Conservation (phyloP, 2,797 vertebrate species). For the Sandelia bainsii region DNA sequence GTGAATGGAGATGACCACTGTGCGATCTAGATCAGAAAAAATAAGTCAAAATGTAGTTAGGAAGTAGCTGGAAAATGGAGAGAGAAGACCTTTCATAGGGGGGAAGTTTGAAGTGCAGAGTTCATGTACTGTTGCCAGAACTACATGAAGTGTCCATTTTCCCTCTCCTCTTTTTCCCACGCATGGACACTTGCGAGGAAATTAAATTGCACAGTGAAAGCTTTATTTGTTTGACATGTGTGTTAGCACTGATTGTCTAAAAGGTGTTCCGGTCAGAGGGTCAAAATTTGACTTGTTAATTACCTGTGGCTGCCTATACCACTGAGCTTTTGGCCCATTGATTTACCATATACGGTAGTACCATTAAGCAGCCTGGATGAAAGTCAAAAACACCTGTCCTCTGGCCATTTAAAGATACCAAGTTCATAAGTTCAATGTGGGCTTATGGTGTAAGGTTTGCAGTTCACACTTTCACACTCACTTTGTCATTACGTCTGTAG, state of each 20-base stretch:
- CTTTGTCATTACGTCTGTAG: conserved; percentile 14
- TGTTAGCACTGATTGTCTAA: conserved; percentile 40
- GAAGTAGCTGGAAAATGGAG: conserved; percentile 13
- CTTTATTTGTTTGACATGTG: conserved; percentile 63
- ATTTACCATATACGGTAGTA: not conserved
- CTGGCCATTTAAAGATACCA: conserved; percentile 11
- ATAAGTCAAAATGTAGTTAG: conserved; percentile 36
- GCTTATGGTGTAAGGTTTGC: conserved; percentile 19
- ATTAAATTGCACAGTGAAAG: conserved; percentile 47
- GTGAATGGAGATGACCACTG: not conserved
- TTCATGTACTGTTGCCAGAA: conserved; percentile 37
- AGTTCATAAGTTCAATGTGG: conserved; percentile 9
- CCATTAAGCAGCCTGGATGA: conserved; percentile 2
- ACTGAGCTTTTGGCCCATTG: conserved; percentile 14
- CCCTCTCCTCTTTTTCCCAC: conserved; percentile 31
- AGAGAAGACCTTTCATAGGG: conserved; percentile 20
- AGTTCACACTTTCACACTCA: conserved; percentile 12
- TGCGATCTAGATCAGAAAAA: conserved; percentile 22
- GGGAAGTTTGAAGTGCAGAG: conserved; percentile 36
- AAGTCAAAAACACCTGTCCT: conserved; percentile 3
- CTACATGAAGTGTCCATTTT: conserved; percentile 26
- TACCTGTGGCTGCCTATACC: conserved; percentile 6
- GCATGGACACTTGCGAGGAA: conserved; percentile 46
- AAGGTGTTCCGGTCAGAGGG: conserved; percentile 52
- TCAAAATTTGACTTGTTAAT: conserved; percentile 65